phyloP scores from a whole-genome alignment of 1,140 invertebrate genomes.

The Eupristina koningsbergeri region DNA sequence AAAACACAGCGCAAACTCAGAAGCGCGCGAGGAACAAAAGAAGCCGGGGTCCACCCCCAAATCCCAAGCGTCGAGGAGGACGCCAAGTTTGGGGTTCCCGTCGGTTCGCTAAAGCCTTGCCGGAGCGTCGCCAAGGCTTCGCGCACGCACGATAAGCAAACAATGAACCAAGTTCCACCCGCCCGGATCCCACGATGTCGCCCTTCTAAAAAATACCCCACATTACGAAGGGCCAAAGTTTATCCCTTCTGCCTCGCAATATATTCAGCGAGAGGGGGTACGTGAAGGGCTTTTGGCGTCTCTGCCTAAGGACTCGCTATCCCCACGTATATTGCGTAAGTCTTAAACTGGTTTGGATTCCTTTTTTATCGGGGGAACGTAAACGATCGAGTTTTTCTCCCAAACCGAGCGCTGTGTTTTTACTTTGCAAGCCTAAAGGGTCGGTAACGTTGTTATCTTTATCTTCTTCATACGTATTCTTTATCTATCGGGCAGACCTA shows the following conservation, averaged over 20 bases:
- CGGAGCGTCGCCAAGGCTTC: too few species aligned
- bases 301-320: background rate
- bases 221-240: background rate
- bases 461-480: background rate
- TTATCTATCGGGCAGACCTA: background rate
- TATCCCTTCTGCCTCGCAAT: background rate
- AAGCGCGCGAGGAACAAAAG: too few species aligned
- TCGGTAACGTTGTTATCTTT: constrained; percentile 43
- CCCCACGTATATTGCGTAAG: too few species aligned
- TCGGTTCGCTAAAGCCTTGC: too few species aligned
- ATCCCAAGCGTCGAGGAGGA: too few species aligned
- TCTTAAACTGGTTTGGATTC: too few species aligned
- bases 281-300: too few species aligned
- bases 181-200: background rate
- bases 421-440: background rate
- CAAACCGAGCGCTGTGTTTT: constrained; percentile 4
- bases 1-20: too few species aligned
- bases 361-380: background rate
- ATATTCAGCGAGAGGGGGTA: background rate
- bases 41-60: too few species aligned
- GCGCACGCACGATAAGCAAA: background rate
- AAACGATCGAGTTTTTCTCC: background rate
- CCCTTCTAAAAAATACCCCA: background rate
- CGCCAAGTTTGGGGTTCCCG: too few species aligned
- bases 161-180: background rate